Evolutionary conservation across 2,113 vertebrate species (phyloP), one percentile per base, ranked within the genome.

Genomic region (Salvelinus sp.): DNA sequence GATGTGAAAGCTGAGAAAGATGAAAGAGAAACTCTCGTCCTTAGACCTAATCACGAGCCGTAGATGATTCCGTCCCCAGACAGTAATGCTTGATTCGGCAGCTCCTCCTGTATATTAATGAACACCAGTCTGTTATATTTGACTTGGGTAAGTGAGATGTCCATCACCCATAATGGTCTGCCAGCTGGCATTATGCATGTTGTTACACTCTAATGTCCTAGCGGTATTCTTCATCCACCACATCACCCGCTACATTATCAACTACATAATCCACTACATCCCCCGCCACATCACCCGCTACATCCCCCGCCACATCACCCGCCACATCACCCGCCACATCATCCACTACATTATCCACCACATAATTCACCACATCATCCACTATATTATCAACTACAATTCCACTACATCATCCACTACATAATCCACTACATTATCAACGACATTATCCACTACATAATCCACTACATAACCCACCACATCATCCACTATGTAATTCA

Each of bases 111-210:
- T 97, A 95, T 96, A 97, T 98, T 97, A 98, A 97, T 98, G 97
- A 97, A 97, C 95, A 95, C 95, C 97, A 96, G 95, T 97, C 95
- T 96, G 96, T 97, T 97, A 97, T 95, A 96, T 97, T 98, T 98
- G 96, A 98, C 97, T 97, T 96, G 94, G 96, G 95, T 96, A 98
- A 98, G 97, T 98, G 95, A 98, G 96, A 98, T 95, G 97, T 98
- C 97, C 96, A 97, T 98, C 96, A 98, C 94, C 94, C 95, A 79
- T 96, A 98, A 98, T 97, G 95, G 94, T 96, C 94, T 97, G 95
- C 96, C 96, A 97, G 94, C 94, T 95, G 95, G 94, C 93, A 93
- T 95, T 94, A 95, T 95, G 94, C 95, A 95, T 96, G 94, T 95
- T 94, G 92, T 93, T 93, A 93, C 92, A 93, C 93, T 95, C 94